Evolutionary conservation across 2,113 vertebrate species (phyloP), one percentile per base, ranked within the genome.

Genomic region (Centrocercus urophasianus): DNA sequence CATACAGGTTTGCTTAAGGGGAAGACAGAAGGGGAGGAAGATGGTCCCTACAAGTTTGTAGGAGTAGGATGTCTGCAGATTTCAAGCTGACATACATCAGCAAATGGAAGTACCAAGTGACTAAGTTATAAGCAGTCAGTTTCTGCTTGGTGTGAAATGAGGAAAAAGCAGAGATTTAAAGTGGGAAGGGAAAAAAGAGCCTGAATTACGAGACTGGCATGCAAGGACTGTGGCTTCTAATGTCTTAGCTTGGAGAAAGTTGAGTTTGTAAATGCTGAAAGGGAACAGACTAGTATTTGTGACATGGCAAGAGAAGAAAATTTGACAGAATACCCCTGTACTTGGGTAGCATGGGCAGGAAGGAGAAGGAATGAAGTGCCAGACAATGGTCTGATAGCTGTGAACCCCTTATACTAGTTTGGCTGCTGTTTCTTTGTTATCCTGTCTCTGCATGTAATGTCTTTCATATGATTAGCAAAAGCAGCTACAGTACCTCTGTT

Each of bases 401-500:
- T 72, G 74, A 96, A 78, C 59, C 66, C 54, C 17, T 85, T 57
- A 45, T 70, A 92, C 42, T 90, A 27, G 66, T 65, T 78, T 95
- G 95, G 80, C 70, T 84, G 19, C 47, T 86, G 42, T 91, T 54
- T 86, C n/a, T 91, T 27, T 28, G 52, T 54, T 54, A 54, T 54
- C 27, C 27, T 30, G 15, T 54, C 80, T 86, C 88, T 88, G 69
- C 81, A 81, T 81, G 81, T 80, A 75, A 64, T 75, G 74, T 57
- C 90, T 93, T 91, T 56, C 73, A 69, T 47, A 59, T 30, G 48
- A 86, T 95, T 75, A 79, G 77, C 71, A 90, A 90, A 96, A 88
- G 87, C 89, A 90, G 77, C 36, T 89, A 84, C 4, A 2, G 65
- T 86, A 89, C 66, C 63, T 70, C 86, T 84, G 90, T 83, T 84